Conservation (phyloP, 2,888 invertebrate genomes). For the Deroplatys truncata region DNA sequence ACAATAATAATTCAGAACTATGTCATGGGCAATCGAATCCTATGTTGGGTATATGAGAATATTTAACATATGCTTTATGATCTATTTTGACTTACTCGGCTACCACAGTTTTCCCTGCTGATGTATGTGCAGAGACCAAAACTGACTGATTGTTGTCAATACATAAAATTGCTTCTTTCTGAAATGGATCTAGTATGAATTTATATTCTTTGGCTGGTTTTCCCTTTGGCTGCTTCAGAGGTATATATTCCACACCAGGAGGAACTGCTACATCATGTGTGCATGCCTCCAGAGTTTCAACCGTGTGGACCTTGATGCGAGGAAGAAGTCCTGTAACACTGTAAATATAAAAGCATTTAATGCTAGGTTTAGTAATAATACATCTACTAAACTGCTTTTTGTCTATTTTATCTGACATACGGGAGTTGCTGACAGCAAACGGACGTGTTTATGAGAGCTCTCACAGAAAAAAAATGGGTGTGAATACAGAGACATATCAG, state of each 20-base stretch:
- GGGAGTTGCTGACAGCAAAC: too few species aligned
- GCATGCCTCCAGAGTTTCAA: slow-evolving; percentile 89
- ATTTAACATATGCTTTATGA: background rate
- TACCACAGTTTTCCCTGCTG: slow-evolving; percentile 96
- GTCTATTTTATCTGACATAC: too few species aligned
- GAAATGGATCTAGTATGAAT: slow-evolving; percentile 95
- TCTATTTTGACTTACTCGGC: slow-evolving; percentile 72
- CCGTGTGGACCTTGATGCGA: slow-evolving; percentile 79
- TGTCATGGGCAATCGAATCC: background rate
- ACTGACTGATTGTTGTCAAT: slow-evolving; percentile 98
- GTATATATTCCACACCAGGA: slow-evolving; percentile 74
- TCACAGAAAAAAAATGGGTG: too few species aligned
- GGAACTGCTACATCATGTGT: slow-evolving; percentile 96
- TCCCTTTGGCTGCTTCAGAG: slow-evolving; percentile 53
- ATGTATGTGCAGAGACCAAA: slow-evolving; percentile 97
- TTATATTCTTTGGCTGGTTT: slow-evolving; percentile 86
- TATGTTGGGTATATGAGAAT: background rate
- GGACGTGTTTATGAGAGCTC: too few species aligned
- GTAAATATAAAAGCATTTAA: background rate
- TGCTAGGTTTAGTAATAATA: background rate
- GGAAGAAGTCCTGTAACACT: slow-evolving; percentile 45
- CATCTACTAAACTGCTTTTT: too few species aligned
- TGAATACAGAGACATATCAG: too few species aligned
- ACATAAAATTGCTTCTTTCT: slow-evolving; percentile 93
- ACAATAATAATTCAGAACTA: background rate